phyloP scores from a whole-genome alignment of 2,113 vertebrate species.

The Corythaixoides concolor region DNA sequence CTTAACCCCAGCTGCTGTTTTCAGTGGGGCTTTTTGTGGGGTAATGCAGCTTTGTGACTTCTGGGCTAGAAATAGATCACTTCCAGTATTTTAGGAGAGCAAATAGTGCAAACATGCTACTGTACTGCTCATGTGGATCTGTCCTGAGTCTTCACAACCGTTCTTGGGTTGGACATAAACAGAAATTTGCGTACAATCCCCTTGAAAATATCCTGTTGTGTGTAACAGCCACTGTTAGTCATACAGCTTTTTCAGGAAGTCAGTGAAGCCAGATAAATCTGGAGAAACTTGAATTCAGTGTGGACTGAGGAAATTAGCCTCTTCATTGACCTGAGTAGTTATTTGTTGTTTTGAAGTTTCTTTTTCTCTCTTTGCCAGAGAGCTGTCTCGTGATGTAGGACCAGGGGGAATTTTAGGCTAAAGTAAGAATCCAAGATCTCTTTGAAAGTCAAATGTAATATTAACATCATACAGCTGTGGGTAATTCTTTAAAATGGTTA shows the following conservation, averaged over 20 bases:
- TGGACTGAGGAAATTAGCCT: not conserved
- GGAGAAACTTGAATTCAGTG: not conserved
- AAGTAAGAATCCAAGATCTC: constrained; percentile 5
- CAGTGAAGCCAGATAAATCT: not conserved
- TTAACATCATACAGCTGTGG: not conserved
- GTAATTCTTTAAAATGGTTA: constrained; percentile 7
- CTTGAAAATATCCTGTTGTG: not conserved
- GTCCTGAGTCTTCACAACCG: not conserved
- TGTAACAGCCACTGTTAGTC: not conserved
- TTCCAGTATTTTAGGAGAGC: not conserved
- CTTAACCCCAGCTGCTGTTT: not conserved
- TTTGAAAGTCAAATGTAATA: not conserved
- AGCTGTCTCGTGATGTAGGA: not conserved
- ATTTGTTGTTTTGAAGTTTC: not conserved
- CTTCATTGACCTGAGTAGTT: not conserved
- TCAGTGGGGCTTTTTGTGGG: not conserved
- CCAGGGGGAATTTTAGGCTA: not conserved
- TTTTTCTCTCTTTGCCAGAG: not conserved
- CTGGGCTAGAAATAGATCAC: not conserved
- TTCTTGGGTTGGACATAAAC: not conserved
- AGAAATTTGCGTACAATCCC: not conserved
- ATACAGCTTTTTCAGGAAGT: not conserved
- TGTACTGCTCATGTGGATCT: not conserved
- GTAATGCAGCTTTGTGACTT: not conserved
- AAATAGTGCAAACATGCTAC: not conserved